Evolutionary conservation across 2,888 invertebrate species (phyloP), one percentile per base, ranked within the genome.

Genomic region (Rotaria socialis): DNA sequence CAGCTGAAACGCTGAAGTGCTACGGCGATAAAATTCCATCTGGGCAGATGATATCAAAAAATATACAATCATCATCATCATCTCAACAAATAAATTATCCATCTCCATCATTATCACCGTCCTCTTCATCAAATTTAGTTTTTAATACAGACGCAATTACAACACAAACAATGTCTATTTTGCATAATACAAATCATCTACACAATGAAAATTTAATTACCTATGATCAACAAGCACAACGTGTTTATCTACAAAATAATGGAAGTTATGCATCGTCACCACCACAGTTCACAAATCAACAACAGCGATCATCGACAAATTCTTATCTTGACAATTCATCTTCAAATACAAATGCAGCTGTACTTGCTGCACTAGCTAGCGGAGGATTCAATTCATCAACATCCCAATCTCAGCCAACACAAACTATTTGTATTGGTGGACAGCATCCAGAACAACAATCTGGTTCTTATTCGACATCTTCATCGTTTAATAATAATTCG

Each of bases 161-260:
- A 43, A 47, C 80, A 47, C 80, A 80, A 43, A 80, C 80, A 80
- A 80, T 80, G 80, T 80, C 80, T 24, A 80, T 80, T 47, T 47
- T 80, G 47, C 43, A 80, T n/a, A 80, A 80, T 80, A 80, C 43
- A 24, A 43, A 80, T 80, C 24, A 47, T 14, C 43, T 47, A 43
- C 24, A 43, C 4, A 80, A 80, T 80, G 47, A 47, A 47, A 80
- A 80, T 80, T 19, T 67, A 35, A 16, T 67, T 19, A 35, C 35
- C 5, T 35, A 67, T 27, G 14, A 67, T 67, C 67, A 67, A 67
- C 67, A 16, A 67, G 6, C 19, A 35, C 67, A 67, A 67, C 67
- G 35, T 67, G 35, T 67, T 67, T 67, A 27, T n/a, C 14, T 7
- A 14, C n/a, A n/a, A 67, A 67, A 27, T 35, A 67, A 67, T 41